Evolutionary conservation across 2,797 vertebrate genomes (phyloP).

Genomic region (Clarias fuscus): DNA sequence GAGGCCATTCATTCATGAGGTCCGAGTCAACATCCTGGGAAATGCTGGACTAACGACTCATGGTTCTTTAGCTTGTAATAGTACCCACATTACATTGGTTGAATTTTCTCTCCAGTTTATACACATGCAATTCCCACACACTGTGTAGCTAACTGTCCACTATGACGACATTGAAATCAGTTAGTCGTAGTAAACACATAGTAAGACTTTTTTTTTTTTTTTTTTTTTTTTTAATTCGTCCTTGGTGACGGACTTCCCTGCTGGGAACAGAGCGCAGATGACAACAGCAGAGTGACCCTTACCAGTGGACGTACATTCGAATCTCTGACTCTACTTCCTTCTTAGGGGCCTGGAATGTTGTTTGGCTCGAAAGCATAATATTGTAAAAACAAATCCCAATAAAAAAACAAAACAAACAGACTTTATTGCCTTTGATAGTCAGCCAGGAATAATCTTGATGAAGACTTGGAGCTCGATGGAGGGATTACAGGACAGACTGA

Average conservation of each 20-base stretch:
- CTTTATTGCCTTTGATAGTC: constrained; percentile 45
- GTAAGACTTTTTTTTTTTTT: background rate
- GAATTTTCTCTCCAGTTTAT: background rate
- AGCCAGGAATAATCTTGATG: background rate
- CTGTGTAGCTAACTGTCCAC: too few species aligned
- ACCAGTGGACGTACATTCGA: constrained; percentile 15
- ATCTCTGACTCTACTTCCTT: constrained; percentile 16
- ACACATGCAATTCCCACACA: background rate
- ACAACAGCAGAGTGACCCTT: constrained; percentile 21
- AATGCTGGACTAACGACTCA: too few species aligned
- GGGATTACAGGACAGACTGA: background rate
- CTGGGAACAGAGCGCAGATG: constrained; percentile 59
- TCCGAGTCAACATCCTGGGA: too few species aligned
- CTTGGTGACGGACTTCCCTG: constrained; percentile 55
- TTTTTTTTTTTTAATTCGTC: background rate
- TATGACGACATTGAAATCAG: background rate
- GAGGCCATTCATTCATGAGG: too few species aligned
- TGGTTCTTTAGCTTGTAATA: too few species aligned
- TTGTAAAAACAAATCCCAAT: background rate
- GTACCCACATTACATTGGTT: background rate
- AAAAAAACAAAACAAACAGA: constrained; percentile 38
- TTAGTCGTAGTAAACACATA: background rate
- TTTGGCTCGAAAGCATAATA: background rate
- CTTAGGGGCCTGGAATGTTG: constrained; percentile 20
- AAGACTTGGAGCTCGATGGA: background rate